Evolutionary conservation across 2,797 vertebrate genomes (phyloP), one percentile per base, ranked within the genome.

Genomic region (Danio kyathit): DNA sequence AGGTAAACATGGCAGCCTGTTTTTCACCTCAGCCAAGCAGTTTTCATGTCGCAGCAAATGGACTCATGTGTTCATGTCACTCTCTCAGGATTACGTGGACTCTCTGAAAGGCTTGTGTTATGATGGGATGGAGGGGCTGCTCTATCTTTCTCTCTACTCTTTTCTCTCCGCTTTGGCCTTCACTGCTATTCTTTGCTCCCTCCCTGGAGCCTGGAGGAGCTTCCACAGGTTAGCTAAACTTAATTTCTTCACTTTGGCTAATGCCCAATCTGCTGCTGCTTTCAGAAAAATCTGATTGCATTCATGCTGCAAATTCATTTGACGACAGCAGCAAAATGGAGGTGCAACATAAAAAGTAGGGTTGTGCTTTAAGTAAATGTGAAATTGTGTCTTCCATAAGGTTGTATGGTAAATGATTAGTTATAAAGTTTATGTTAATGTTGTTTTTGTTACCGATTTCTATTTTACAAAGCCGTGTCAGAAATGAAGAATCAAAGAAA

Each of bases 71-170:
- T 82, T 69, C 70, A 10, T 76, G 7, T 73, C 40, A 60, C 49
- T 80, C 29, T 76, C 43, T 48, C 16, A 97, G 97, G 96, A 97
- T 89, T 97, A 97, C 21, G 92, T 96, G 1, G 93, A 95, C 56
- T 96, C 96, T 41, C 89, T 98, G 85, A 96, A 96, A 83, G 97
- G 97, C 76, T 90, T 98, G 84, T 98, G 97, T 64, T 97, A 96
- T 63, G 97, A 98, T 11, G 95, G 96, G 80, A 95, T 97, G 94
- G 96, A 97, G 87, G 96, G 96, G 21, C 84, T 96, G 87, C 94
- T 96, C 48, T 96, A 95, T 87, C 92, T 93, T 71, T 92, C 90
- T 38, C 93, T 96, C n/a, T 96, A 94, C 90, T 95, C 95, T 6
- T 94, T 94, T 88, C 94, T 96, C 69, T 96, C 95, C 0, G 95